These are phyloP conservation scores for Limenitis camilla DNA, from an alignment of 2,888 invertebrate genomes.

Conservation along the genomic window DNA sequence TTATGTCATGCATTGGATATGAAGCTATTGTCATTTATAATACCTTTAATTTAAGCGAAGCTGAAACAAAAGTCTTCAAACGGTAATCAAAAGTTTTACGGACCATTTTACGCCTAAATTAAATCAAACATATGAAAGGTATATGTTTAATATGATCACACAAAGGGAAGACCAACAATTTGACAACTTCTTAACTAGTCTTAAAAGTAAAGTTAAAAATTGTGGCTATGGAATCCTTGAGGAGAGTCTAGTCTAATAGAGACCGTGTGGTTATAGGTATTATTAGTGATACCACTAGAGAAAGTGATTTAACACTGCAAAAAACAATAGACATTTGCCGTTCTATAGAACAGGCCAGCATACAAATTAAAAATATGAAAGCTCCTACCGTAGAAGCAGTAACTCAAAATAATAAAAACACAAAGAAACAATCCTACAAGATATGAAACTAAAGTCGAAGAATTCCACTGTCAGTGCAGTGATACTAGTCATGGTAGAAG, in stretches of 20 bases:
- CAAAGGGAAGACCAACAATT: not conserved
- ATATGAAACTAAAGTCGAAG: too few relatives aligned
- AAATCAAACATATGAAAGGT: not conserved
- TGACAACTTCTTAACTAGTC: not conserved
- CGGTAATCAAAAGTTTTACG: too few relatives aligned
- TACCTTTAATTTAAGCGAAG: too few relatives aligned
- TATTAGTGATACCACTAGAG: not conserved
- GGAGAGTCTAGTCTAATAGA: not conserved
- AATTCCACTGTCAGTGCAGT: too few relatives aligned
- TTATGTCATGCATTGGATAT: too few relatives aligned
- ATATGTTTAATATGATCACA: not conserved
- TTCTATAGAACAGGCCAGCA: not conserved
- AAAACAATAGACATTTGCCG: too few relatives aligned
- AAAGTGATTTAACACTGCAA: not conserved
- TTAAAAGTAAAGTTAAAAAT: not conserved
- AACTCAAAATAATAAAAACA: not conserved
- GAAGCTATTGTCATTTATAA: too few relatives aligned
- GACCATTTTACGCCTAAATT: too few relatives aligned
- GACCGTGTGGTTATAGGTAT: conserved; percentile 3
- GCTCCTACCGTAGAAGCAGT: not conserved
- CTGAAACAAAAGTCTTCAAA: too few relatives aligned
- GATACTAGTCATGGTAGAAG: too few relatives aligned
- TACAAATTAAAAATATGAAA: not conserved
- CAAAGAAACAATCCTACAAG: too few relatives aligned
- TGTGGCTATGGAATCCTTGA: not conserved